Evolutionary conservation across 1,140 invertebrate genomes (phyloP), one percentile per base, ranked within the genome.

Genomic region (Papilio helenus): DNA sequence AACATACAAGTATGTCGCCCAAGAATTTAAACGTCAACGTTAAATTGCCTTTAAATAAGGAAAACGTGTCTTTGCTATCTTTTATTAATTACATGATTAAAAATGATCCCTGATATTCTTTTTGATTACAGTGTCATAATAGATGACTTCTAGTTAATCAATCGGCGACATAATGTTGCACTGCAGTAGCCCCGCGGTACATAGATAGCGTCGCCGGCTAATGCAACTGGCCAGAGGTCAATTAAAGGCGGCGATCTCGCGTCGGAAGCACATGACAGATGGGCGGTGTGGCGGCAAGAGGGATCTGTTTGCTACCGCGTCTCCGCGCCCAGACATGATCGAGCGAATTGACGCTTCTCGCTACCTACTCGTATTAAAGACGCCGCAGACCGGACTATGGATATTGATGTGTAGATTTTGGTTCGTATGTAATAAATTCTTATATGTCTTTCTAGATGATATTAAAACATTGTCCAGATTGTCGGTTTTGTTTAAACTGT

Each of bases 181-280:
- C 44, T 26, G n/a, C 16, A 74, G 44, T 68, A 68, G 26, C 23
- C 12, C 0, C 14, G 26, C 20, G 26, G 61, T 68, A 61, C 10
- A 61, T 61, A 29, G 72, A 74, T 44, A 51, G 29, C 39, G 51
- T 76, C 51, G 49, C 49, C 29, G 12, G 46, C 74, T 76, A 76
- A 76, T 76, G 74, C 55, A 72, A 46, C 34, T 68, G 20, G 55
- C 55, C 72, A 79, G 81, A 85, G 84, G 84, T 86, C 85, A 88
- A 90, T 87, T 89, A 86, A 86, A 84, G 82, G 85, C 76, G 79
- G 82, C 80, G 80, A 42, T 51, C 78, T 74, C 80, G 81, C 49
- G 84, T 83, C 87, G 84, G 85, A 87, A 86, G 84, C 81, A 58
- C 78, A 83, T 89, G 88, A 88, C 85, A 86, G 84, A 89, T 89